Base-by-base conservation (phyloP, 2,113 vertebrate genomes). In the Laticauda colubrina region DNA sequence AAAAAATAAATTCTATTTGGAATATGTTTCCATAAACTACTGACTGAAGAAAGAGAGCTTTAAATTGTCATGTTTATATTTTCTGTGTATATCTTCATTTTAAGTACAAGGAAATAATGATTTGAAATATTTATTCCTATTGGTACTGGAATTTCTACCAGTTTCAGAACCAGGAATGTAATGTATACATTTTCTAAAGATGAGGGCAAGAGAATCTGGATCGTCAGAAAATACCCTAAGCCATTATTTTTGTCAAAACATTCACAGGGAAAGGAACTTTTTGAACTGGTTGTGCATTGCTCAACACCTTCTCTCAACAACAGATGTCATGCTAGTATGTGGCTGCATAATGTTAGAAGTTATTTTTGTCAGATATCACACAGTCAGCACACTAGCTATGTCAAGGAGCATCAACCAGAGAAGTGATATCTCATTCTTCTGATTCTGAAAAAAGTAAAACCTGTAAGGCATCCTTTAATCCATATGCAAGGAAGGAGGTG, bases 311-410 rank as follows among this genome's bases (percentile, higher is more conserved):
- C 90, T 54, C 75, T n/a, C n/a, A 64, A 54, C 43, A 93, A 93
- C 92, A 93, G 92, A 90, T 93, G 92, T 69, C 89, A 87, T 90
- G 92, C 92, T 90, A 85, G 92, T 64, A 93, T 93, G 92, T 93
- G 92, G 89, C 92, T 93, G 92, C 88, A 93, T 93, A 93, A 93
- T 87, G 92, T 87, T 93, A 90, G 75, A 87, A 34, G 92, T 90
- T 93, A 81, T 90, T 93, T 90, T 90, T 93, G 89, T 90, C 87
- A 93, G 90, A 87, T 64, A 93, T 93, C 92, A 90, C 92, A 93
- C 91, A 90, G 81, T 64, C 56, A 54, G 64, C 81, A 54, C 75
- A 87, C 56, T 8, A 86, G 23, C 59, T 93, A 90, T 87, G 75
- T 86, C 88, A 64, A 61, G 89, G 75, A 86, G 90, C 56, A 54